Evolutionary conservation across 30 jellyfish, hydroid and myxozoan species (phyloP), one percentile per base, ranked within the genome.

Genomic region (Aurelia coerulea): DNA sequence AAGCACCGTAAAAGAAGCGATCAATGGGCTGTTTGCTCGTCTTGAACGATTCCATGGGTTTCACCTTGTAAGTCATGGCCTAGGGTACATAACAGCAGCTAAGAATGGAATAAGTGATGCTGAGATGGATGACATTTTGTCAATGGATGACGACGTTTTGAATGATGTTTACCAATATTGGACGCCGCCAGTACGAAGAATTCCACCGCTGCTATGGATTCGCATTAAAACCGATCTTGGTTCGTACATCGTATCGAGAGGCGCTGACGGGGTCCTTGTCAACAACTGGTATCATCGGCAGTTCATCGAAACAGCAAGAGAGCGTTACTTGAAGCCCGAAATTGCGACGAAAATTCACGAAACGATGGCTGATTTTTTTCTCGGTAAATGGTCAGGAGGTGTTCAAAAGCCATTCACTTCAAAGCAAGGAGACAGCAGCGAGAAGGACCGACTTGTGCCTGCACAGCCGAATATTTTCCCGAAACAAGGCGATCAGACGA

Each of bases 81-180:
- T 92, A 19, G 98, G 96, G 31, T 92, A 74, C 76, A 78, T 92
- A 7, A 92, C 98, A 8, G 94, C 95, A 15, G 79, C 98, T 13
- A 89, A 86, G 68, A 84, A 86, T 68, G 98, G 98, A 9, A 83
- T 92, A 37, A 69, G 92, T 16, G 98, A 92, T 56, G 96, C 96
- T 15, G 98, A 92, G 65, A 67, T 92, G 8, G 98, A 92, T 63
- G 98, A 92, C 54, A 18, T 92, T 18, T 69, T 92, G 52, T 92
- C 98, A 18, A 80, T 92, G 41, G 98, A 92, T 42, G 98, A 92
- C 68, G 97, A 79, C 17, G 98, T 92, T 8, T 62, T 92, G 56
- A 92, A 92, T 58, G 98, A 92, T 63, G 98, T 92, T 42, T 92
- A 92, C 62, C 98, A 92, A 77, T 92, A 92, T 82, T 92, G 98